Evolutionary conservation across 1,140 invertebrate genomes (phyloP), one percentile per base, ranked within the genome.

Genomic region (Ceratitis capitata): DNA sequence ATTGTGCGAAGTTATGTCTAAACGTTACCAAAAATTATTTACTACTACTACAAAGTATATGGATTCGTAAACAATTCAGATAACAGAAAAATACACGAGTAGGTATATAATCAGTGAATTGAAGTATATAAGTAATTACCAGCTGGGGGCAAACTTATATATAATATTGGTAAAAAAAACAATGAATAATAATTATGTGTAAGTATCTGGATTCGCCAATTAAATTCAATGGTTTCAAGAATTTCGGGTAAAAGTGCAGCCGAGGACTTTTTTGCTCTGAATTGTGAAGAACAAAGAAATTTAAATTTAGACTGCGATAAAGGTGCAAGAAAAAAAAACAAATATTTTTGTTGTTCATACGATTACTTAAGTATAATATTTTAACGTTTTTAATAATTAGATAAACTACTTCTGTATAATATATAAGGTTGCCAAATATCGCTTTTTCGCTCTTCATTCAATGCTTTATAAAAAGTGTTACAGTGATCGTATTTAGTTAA

Each of bases 241-340:
- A n/a, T n/a, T n/a, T n/a, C n/a, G n/a, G n/a, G n/a, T n/a, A n/a
- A n/a, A n/a, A n/a, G n/a, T n/a, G n/a, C n/a, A n/a, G n/a, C n/a
- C n/a, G 23, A 7, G 26, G 12, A 23, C 3, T 45, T 45, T 42
- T 19, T 47, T 42, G 39, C 29, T 35, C 29, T 14, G 35, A 61
- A 61, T 32, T 10, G 58, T 61, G 29, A 29, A 61, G 58, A 61
- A 61, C 56, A 61, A 61, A 61, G 56, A 61, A 61, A 61, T 61
- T 61, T 61, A 61, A 61, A 61, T 61, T 61, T 61, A 61, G 58
- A 29, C n/a, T 61, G 9, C 26, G 26, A 61, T 69, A 69, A 69
- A 42, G 51, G 32, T 39, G 3, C 14, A 26, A n/a, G 6, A 35
- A 69, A 69, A 64, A 5, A 29, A 1, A 14, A 64, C 58, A 16